Base-by-base conservation (phyloP, 2,888 invertebrate genomes). In the Meiosimyza decipiens region DNA sequence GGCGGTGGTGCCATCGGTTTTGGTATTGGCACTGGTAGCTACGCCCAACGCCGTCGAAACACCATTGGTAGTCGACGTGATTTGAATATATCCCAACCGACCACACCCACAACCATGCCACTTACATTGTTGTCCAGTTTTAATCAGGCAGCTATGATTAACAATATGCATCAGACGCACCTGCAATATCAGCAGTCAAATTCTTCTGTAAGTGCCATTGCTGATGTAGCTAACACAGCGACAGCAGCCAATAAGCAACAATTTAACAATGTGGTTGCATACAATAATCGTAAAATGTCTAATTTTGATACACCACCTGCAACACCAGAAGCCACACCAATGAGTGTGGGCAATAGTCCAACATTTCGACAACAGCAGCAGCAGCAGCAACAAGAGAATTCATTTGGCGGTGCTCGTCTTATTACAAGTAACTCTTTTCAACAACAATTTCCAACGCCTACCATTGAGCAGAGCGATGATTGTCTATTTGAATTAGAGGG, bases 401-500 rank as follows among this genome's bases (percentile, higher is more conserved):
- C 49, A 33, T 63, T 68, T 40, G 22, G 12, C 33, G 47, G n/a
- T 40, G 65, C n/a, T 16, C 69, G 65, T 55, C 57, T 54, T 22
- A 49, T 9, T 62, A 51, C 51, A 33, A 65, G n/a, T 47, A 73
- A 74, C n/a, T 71, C 76, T 33, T 77, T 75, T 74, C 74, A 79
- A 59, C 77, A 79, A 71, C 79, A 78, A 70, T 79, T 77, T 74
- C 74, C 79, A 6, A 77, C 76, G n/a, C 73, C 78, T 6, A 77
- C 71, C 51, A 66, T 71, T 2, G 85, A 85, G 22, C 77, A 78
- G 12, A 93, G 93, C 79, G 89, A 91, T 13, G 94, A 94, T 86
- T 92, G 92, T 73, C 88, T 95, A 75, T 95, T 95, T 82, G 91
- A 92, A 79, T 88, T 95, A 79, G 95, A 95, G 85, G 94, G 92